These are phyloP conservation scores for Scarus forsteni DNA, from an alignment of 2,797 vertebrate species.

Conservation along the genomic window DNA sequence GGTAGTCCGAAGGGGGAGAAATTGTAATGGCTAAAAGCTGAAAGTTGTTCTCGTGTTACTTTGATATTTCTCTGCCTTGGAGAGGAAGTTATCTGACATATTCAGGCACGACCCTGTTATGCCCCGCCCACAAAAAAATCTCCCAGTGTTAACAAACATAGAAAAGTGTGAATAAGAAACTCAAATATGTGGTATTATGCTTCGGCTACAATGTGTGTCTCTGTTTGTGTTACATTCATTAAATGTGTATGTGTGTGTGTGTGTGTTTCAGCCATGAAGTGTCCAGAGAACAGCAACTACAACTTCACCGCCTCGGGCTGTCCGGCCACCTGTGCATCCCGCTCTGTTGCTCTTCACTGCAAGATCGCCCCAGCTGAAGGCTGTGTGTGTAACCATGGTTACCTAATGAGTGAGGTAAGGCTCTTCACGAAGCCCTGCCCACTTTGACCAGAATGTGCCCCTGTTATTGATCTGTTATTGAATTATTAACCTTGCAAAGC, in stretches of 20 bases:
- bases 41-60: no score
- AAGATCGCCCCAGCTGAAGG: slow-evolving; percentile 21
- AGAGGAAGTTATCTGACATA: no score
- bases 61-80: no score
- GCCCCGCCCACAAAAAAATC: no score
- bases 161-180: no score
- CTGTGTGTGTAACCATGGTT: slow-evolving; percentile 37
- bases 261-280: slow-evolving; percentile 28
- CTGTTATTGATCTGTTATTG: no score
- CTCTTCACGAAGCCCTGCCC: background rate
- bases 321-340: slow-evolving; percentile 17
- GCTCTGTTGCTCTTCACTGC: background rate
- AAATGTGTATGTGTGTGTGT: background rate
- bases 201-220: background rate
- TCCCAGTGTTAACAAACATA: no score
- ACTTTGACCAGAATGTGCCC: background rate
- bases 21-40: no score
- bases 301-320: slow-evolving; percentile 31
- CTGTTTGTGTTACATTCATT: background rate
- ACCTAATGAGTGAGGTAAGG: slow-evolving; percentile 30
- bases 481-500: no score
- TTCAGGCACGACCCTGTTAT: no score
- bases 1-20: no score
- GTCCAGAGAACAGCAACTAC: slow-evolving; percentile 28
- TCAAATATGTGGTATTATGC: no score